Evolutionary conservation across 2,113 vertebrate genomes (phyloP).

Genomic region (Genyomyrus donnyi): DNA sequence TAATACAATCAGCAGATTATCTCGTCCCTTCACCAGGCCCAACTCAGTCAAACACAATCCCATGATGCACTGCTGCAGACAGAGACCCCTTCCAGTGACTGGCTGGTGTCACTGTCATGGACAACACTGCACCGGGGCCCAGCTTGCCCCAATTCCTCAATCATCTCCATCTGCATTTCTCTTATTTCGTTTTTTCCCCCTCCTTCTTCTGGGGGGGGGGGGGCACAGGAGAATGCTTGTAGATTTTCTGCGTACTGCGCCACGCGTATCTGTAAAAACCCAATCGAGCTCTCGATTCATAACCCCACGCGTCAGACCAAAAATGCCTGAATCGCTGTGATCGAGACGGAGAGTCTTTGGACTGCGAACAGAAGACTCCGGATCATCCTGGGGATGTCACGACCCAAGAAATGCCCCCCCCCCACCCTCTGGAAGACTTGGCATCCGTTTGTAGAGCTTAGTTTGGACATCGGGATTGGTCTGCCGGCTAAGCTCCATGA

Average conservation of each 20-base stretch:
- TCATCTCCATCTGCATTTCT: neutral
- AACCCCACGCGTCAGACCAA: neutral
- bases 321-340: neutral
- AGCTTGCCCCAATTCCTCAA: neutral
- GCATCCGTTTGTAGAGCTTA: neutral
- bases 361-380: neutral
- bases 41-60: neutral
- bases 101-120: neutral
- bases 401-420: neutral
- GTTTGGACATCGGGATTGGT: neutral
- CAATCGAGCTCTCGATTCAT: neutral
- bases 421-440: neutral
- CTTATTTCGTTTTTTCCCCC: neutral
- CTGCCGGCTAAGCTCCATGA: neutral
- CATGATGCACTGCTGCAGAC: neutral
- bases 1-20: neutral
- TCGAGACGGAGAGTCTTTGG: neutral
- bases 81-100: neutral
- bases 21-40: neutral
- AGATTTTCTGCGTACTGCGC: neutral
- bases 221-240: neutral
- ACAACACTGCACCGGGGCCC: neutral
- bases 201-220: neutral
- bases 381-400: neutral
- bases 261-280: neutral